Evolutionary conservation across 2,113 vertebrate genomes (phyloP).

Genomic region (Nothobranchius kuhntae): DNA sequence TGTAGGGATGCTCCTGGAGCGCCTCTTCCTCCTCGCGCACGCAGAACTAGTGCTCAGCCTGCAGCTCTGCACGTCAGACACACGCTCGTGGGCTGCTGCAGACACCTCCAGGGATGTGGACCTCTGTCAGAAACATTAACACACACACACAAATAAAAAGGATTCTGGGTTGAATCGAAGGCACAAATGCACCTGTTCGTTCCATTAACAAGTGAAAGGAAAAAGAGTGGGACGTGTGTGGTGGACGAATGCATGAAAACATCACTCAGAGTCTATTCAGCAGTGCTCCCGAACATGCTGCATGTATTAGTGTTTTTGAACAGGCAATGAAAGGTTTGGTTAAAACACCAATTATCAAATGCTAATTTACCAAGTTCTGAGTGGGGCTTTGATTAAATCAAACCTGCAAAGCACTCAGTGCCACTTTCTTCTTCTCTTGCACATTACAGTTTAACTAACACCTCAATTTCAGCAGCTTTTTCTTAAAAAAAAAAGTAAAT

Average conservation of each 20-base stretch:
- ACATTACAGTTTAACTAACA: slow-evolving; percentile 30
- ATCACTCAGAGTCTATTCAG: slow-evolving; percentile 33
- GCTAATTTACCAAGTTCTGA: slow-evolving; percentile 60
- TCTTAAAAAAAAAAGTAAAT: background rate
- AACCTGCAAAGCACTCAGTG: slow-evolving; percentile 48
- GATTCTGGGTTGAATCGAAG: slow-evolving; percentile 45
- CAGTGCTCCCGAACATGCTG: slow-evolving; percentile 40
- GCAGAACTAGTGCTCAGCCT: slow-evolving; percentile 50
- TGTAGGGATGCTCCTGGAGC: slow-evolving; percentile 64
- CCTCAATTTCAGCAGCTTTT: slow-evolving; percentile 28
- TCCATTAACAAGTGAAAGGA: slow-evolving; percentile 58
- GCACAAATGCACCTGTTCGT: slow-evolving; percentile 51
- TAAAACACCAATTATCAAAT: slow-evolving; percentile 70
- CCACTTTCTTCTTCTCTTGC: slow-evolving; percentile 15
- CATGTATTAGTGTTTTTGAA: slow-evolving; percentile 50
- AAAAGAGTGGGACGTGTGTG: slow-evolving; percentile 27
- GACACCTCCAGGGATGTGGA: slow-evolving; percentile 70
- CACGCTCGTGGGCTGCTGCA: slow-evolving; percentile 45
- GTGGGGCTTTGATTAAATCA: slow-evolving; percentile 60
- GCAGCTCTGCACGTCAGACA: slow-evolving; percentile 50
- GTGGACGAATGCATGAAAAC: slow-evolving; percentile 45
- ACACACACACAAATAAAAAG: slow-evolving; percentile 33
- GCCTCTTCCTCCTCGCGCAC: slow-evolving; percentile 41
- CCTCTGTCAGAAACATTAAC: slow-evolving; percentile 69
- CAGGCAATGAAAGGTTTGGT: slow-evolving; percentile 58